Evolutionary conservation across 2,113 vertebrate genomes (phyloP).

Genomic region (Poicephalus meyeri): DNA sequence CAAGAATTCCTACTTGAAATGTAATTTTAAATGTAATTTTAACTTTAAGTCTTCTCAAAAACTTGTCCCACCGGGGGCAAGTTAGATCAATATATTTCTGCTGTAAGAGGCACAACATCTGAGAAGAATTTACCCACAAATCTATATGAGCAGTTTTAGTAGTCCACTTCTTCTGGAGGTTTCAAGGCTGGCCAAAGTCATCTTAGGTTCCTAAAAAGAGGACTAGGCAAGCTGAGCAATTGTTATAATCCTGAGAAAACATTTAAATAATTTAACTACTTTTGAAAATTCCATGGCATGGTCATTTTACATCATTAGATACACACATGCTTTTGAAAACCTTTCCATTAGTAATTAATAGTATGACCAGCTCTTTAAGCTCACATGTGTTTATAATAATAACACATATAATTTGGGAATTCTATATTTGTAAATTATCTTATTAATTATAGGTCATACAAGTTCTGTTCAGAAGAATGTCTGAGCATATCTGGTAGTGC

Average conservation of each 20-base stretch:
- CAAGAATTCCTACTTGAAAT: neutral
- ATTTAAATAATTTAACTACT: neutral
- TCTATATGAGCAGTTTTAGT: neutral
- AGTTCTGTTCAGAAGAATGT: neutral
- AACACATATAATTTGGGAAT: neutral
- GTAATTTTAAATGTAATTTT: neutral
- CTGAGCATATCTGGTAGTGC: neutral
- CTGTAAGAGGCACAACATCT: neutral
- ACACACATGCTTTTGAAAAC: neutral
- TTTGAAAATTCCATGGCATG: neutral
- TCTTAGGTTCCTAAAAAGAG: neutral
- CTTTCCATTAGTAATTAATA: neutral
- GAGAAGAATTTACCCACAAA: neutral
- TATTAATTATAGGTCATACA: neutral
- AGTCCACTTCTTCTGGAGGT: neutral
- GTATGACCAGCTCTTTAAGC: neutral
- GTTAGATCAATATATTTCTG: neutral
- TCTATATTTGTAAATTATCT: neutral
- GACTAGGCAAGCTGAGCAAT: neutral
- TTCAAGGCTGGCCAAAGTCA: neutral
- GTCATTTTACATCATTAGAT: neutral
- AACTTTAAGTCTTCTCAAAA: neutral
- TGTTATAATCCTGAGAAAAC: neutral
- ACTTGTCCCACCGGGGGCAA: neutral
- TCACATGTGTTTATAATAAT: neutral